These are phyloP conservation scores for Regulus satrapa DNA, from an alignment of 2,113 vertebrate genomes.

Conservation along the genomic window DNA sequence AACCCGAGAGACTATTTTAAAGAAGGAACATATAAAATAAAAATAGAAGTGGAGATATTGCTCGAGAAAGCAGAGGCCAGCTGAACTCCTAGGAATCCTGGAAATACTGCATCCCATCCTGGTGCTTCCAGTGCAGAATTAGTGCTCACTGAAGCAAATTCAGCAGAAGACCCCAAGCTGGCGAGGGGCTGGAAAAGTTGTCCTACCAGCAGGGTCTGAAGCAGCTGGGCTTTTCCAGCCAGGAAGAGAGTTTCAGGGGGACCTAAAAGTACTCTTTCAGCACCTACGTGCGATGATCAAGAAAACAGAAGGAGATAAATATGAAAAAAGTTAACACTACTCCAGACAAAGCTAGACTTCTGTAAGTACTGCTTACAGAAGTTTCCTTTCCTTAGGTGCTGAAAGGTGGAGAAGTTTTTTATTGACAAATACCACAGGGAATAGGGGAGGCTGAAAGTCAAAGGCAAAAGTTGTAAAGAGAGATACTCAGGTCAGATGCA, in stretches of 20 bases:
- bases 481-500: not conserved
- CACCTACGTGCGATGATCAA: not conserved
- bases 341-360: constrained; percentile 56
- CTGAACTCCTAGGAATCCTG: not conserved
- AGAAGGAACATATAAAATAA: not conserved
- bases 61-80: not conserved
- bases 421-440: constrained; percentile 56
- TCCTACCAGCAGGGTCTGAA: not conserved
- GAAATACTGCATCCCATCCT: not conserved
- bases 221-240: not conserved
- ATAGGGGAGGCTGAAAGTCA: not conserved
- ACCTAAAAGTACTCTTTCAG: not conserved
- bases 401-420: constrained; percentile 79
- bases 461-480: not conserved
- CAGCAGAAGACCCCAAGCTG: not conserved
- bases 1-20: not conserved
- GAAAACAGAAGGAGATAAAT: not conserved
- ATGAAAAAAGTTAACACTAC: not conserved
- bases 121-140: not conserved
- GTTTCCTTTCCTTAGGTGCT: constrained; percentile 83
- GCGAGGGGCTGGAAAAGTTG: not conserved
- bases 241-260: not conserved
- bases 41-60: not conserved
- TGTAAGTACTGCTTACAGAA: constrained; percentile 86
- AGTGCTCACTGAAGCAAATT: not conserved